Percentiles rank a stretch among this genome's conserved stretches.
Conservation (phyloP, 2,888 invertebrate species). For the Urechis unicinctus region DNA sequence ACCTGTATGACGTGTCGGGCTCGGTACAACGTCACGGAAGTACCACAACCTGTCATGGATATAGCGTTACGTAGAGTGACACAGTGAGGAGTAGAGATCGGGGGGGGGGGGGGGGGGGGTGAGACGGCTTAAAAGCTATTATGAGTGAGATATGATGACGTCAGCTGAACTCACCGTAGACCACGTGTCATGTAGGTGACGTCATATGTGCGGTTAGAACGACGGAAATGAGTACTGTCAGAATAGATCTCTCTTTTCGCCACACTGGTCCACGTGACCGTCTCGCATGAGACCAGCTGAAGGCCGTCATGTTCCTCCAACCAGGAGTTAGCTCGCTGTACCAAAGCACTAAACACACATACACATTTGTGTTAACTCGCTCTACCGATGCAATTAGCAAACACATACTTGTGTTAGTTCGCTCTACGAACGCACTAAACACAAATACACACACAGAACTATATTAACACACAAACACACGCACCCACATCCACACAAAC, state of each 20-base stretch:
- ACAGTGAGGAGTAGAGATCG: too few species aligned
- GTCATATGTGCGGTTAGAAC: conserved; percentile 2
- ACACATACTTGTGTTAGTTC: too few species aligned
- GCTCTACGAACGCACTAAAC: too few species aligned
- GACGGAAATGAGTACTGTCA: conserved; percentile 14
- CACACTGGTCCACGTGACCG: conserved; percentile 21
- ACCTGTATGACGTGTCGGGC: conserved; percentile 6
- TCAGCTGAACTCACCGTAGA: background rate
- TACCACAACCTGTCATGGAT: conserved; percentile 20
- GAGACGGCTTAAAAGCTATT: too few species aligned
- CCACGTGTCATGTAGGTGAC: background rate
- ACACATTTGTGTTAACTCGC: too few species aligned
- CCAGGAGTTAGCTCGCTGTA: conserved; percentile 23
- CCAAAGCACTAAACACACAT: conserved; percentile 14
- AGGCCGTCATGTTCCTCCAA: conserved; percentile 20
- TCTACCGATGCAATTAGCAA: too few species aligned
- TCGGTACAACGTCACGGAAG: conserved; percentile 13
- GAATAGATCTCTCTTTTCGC: conserved; percentile 19
- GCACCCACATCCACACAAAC: too few species aligned
- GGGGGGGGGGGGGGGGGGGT: too few species aligned
- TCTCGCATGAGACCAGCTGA: conserved; percentile 21
- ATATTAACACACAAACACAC: too few species aligned
- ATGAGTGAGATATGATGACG: too few species aligned
- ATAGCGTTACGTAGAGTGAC: too few species aligned
- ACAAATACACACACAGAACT: too few species aligned